Evolutionary conservation across 2,113 vertebrate species (phyloP).

Genomic region (Chionis minor): DNA sequence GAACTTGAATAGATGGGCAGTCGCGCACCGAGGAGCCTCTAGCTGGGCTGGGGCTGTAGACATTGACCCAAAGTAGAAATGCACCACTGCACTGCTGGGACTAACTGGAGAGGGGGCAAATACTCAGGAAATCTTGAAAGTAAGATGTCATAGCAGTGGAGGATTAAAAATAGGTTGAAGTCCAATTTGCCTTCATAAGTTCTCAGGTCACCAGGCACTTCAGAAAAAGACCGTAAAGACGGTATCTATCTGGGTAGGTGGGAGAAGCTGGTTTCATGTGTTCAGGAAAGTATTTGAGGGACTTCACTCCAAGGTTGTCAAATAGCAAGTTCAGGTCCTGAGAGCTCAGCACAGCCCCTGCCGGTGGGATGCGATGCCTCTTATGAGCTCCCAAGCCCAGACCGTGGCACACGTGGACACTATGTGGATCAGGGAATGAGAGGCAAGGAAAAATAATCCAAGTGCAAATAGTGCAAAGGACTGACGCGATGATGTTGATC

Average conservation of each 20-base stretch:
- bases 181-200: not conserved
- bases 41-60: not conserved
- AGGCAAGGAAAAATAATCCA: not conserved
- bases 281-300: not conserved
- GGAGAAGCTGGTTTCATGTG: not conserved
- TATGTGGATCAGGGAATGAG: rapidly evolving
- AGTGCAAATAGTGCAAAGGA: rapidly evolving
- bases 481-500: rapidly evolving
- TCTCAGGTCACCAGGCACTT: not conserved
- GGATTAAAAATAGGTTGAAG: not conserved
- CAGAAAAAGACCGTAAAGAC: not conserved
- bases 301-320: not conserved
- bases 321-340: not conserved
- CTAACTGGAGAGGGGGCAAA: not conserved
- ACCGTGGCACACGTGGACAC: rapidly evolving
- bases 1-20: not conserved
- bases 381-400: not conserved
- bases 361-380: not conserved
- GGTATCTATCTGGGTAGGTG: not conserved
- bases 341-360: not conserved
- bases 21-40: not conserved
- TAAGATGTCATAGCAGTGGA: not conserved
- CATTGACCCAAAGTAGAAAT: not conserved
- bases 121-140: not conserved
- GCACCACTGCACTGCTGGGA: not conserved